These are phyloP conservation scores for Pangasius djambal DNA, from an alignment of 2,797 vertebrate species.

Conservation along the genomic window DNA sequence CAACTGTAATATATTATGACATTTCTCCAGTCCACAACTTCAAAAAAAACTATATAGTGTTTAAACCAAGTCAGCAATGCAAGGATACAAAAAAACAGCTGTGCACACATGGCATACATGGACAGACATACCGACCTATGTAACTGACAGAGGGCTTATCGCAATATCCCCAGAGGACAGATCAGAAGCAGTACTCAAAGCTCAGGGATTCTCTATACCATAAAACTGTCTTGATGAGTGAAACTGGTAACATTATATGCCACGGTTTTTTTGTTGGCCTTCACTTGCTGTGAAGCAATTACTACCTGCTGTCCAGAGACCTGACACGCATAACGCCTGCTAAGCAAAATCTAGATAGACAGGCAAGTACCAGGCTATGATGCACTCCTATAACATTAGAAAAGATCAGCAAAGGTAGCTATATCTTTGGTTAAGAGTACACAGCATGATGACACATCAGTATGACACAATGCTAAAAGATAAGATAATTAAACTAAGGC, in stretches of 20 bases:
- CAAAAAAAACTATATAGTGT: background rate
- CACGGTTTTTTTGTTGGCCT: conserved; percentile 56
- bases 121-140: conserved; percentile 19
- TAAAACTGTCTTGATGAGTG: conserved; percentile 53
- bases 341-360: conserved; percentile 47
- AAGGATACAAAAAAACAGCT: conserved; percentile 40
- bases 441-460: conserved; percentile 12
- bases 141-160: conserved; percentile 40
- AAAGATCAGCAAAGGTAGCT: conserved; percentile 28
- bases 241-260: conserved; percentile 55
- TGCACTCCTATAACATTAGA: conserved; percentile 25
- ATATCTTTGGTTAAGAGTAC: conserved; percentile 24
- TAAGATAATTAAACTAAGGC: background rate
- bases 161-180: conserved; percentile 42
- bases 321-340: conserved; percentile 39
- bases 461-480: background rate
- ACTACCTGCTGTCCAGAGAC: conserved; percentile 57
- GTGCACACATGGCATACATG: conserved; percentile 27
- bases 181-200: conserved; percentile 46
- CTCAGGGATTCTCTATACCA: conserved; percentile 39
- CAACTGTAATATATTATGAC: background rate
- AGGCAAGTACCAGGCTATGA: conserved; percentile 35
- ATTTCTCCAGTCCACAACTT: background rate
- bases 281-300: conserved; percentile 62
- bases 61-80: background rate